Conservation (phyloP, 1,140 invertebrate species). For the Procambarus clarkii region DNA sequence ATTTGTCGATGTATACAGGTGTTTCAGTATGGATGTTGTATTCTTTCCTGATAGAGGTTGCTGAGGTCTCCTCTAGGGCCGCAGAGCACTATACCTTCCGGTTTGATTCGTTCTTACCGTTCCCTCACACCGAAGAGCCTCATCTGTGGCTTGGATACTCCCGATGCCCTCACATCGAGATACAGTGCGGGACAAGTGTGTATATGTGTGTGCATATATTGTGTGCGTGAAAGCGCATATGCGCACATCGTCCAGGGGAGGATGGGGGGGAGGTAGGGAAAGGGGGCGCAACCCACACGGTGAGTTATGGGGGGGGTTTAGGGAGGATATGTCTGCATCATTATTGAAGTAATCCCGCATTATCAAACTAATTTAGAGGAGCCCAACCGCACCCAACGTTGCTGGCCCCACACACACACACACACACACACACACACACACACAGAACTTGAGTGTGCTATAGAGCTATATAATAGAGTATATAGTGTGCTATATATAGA, state of each 20-base stretch:
- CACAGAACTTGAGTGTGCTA: too few relatives aligned
- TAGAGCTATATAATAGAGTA: too few relatives aligned
- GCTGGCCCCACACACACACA: neutral
- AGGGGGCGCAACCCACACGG: neutral
- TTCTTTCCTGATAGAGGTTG: too few relatives aligned
- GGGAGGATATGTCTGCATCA: constrained; percentile 37
- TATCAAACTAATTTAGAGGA: constrained; percentile 53
- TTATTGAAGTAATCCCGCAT: constrained; percentile 46
- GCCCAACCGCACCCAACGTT: neutral
- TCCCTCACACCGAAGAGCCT: too few relatives aligned
- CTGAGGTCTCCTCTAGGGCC: too few relatives aligned
- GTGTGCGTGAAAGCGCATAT: neutral
- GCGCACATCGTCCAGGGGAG: neutral
- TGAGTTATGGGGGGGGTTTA: constrained; percentile 45
- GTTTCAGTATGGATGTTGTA: too few relatives aligned
- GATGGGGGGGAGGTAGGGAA: neutral
- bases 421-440: neutral
- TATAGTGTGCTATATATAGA: too few relatives aligned
- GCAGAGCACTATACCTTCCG: too few relatives aligned
- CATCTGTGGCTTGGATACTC: too few relatives aligned
- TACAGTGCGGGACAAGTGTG: neutral
- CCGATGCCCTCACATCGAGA: too few relatives aligned
- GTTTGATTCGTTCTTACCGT: too few relatives aligned
- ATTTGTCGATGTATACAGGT: too few relatives aligned
- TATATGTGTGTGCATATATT: neutral